Evolutionary conservation across 2,888 invertebrate species (phyloP).

Genomic region (Crematogaster levior): DNA sequence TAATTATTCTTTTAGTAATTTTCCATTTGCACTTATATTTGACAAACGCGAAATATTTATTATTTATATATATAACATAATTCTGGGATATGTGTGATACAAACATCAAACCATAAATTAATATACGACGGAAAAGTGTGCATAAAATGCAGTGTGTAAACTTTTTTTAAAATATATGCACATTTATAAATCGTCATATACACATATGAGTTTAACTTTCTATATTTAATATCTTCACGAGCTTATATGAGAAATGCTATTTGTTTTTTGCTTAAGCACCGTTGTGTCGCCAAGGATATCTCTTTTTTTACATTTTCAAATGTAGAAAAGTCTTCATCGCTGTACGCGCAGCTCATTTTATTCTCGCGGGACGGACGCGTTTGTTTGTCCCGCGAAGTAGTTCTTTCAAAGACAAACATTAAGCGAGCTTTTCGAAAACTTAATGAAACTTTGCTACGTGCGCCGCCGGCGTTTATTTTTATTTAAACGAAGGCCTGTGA

Average conservation of each 20-base stretch:
- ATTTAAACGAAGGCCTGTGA: conserved; percentile 22
- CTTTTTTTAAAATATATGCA: conserved; percentile 4
- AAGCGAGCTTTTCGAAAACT: conserved; percentile 45
- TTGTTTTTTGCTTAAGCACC: conserved; percentile 26
- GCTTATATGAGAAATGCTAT: conserved; percentile 23
- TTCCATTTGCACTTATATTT: neutral
- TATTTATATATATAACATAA: too few relatives aligned
- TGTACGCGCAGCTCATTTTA: conserved; percentile 41
- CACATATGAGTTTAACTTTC: conserved; percentile 20
- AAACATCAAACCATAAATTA: conserved; percentile 32
- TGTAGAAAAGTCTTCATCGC: conserved; percentile 15
- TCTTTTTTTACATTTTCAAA: conserved; percentile 41
- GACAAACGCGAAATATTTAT: conserved; percentile 23
- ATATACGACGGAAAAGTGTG: neutral
- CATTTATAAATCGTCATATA: conserved; percentile 1
- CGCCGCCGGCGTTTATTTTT: conserved; percentile 27
- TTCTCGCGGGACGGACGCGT: conserved; percentile 15
- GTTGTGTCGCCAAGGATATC: conserved; percentile 23
- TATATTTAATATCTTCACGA: conserved; percentile 23
- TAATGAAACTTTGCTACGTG: conserved; percentile 41
- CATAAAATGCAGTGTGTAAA: conserved; percentile 13
- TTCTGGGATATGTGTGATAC: neutral
- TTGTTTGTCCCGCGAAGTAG: conserved; percentile 42
- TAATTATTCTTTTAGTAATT: conserved; percentile 28
- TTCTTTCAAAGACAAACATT: conserved; percentile 47